Evolutionary conservation across 2,888 invertebrate species (phyloP).

Genomic region (Galerucella calmariensis): DNA sequence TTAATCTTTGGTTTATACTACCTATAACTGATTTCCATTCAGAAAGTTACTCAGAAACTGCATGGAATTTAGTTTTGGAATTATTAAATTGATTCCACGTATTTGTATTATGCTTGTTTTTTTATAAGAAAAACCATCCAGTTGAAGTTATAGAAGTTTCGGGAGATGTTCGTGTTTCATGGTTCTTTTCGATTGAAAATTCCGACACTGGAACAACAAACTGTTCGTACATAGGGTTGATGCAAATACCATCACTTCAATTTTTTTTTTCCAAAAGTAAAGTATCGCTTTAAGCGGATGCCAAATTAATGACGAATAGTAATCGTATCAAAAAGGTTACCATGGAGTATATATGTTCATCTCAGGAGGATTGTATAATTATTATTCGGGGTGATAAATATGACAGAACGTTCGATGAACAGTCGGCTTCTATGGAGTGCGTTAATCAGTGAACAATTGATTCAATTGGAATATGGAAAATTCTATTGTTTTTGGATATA

Average conservation of each 20-base stretch:
- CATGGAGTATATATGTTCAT: too few species aligned
- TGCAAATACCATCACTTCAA: background rate
- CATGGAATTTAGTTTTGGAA: too few species aligned
- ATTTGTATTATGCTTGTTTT: background rate
- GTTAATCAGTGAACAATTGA: too few species aligned
- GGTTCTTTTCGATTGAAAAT: conserved; percentile 16
- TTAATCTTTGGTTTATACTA: too few species aligned
- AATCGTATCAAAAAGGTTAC: background rate
- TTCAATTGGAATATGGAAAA: too few species aligned
- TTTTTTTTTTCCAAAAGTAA: background rate
- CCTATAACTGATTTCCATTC: too few species aligned
- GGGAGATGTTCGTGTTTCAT: background rate
- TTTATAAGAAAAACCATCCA: background rate
- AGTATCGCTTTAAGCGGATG: background rate
- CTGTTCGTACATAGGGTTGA: background rate
- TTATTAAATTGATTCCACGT: background rate
- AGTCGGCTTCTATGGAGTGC: too few species aligned
- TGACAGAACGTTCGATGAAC: too few species aligned
- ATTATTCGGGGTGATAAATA: too few species aligned
- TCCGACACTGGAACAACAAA: conserved; percentile 4
- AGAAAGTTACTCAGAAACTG: too few species aligned
- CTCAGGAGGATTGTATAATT: too few species aligned
- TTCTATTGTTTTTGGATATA: too few species aligned
- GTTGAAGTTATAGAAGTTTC: conserved; percentile 3
- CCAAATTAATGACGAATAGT: background rate